Percentiles rank a stretch among this genome's conserved stretches.
These are phyloP conservation scores for Panulirus ornatus DNA, from an alignment of 1,140 invertebrate genomes.

Conservation along the genomic window DNA sequence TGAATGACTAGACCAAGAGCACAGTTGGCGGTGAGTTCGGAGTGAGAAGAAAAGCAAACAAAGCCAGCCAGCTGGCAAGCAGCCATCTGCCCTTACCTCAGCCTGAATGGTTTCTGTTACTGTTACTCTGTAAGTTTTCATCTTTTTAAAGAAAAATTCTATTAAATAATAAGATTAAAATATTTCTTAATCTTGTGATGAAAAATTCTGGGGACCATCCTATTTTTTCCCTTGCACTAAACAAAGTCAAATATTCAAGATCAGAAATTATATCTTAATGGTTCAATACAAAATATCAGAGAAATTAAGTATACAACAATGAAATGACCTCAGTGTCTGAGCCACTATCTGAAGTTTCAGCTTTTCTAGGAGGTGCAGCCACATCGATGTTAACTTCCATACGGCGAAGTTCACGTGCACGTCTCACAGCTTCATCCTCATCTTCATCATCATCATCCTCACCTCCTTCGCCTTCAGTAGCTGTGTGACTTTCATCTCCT, in stretches of 20 bases:
- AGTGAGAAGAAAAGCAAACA: too few relatives aligned
- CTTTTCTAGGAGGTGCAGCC: conserved; percentile 80
- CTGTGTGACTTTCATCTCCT: conserved; percentile 86
- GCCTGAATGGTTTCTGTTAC: too few relatives aligned
- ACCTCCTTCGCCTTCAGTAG: conserved; percentile 84
- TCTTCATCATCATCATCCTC: conserved; percentile 72
- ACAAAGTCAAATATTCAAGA: not conserved
- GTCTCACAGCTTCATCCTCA: conserved; percentile 81
- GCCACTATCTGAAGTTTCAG: conserved; percentile 81
- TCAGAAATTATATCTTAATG: not conserved
- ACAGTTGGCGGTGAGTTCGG: too few relatives aligned
- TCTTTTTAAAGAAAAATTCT: too few relatives aligned
- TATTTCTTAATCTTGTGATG: too few relatives aligned
- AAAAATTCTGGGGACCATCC: too few relatives aligned
- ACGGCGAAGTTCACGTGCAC: conserved; percentile 83
- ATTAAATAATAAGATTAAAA: too few relatives aligned
- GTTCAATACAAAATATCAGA: not conserved
- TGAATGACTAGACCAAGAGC: too few relatives aligned
- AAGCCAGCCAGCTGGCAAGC: too few relatives aligned
- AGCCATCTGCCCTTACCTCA: too few relatives aligned
- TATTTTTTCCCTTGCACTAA: not conserved
- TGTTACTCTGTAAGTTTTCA: too few relatives aligned
- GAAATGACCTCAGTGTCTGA: conserved; percentile 88
- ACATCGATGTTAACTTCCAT: conserved; percentile 85
- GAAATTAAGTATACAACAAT: conserved; percentile 64